Percentiles rank a stretch among this genome's conserved stretches.
Conservation (phyloP, 2,888 invertebrate genomes). For the Diarsia rubi region DNA sequence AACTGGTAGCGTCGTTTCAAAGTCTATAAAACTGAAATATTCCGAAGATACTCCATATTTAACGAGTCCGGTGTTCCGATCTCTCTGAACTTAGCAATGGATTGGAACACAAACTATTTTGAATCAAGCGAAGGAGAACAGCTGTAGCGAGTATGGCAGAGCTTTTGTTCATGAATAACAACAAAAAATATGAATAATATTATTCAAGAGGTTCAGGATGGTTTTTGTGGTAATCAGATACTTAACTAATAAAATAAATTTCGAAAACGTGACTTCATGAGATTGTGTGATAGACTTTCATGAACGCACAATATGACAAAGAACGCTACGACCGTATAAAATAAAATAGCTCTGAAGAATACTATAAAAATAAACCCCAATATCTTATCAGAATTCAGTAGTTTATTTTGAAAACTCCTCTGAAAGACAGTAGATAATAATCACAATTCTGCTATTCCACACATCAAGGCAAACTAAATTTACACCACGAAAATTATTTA, state of each 20-base stretch:
- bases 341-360: not conserved
- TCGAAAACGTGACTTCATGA: not conserved
- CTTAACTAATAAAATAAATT: not conserved
- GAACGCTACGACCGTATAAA: no score
- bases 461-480: constrained; percentile 44
- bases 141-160: constrained; percentile 13
- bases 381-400: not conserved
- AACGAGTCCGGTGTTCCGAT: constrained; percentile 50
- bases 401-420: constrained; percentile 1
- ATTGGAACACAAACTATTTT: constrained; percentile 58
- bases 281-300: not conserved
- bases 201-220: not conserved
- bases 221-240: not conserved
- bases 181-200: constrained; percentile 10
- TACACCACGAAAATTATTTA: constrained; percentile 27
- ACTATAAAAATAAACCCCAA: not conserved
- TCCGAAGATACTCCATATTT: constrained; percentile 57
- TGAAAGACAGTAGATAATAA: constrained; percentile 1
- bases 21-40: constrained; percentile 52
- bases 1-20: constrained; percentile 46
- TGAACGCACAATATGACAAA: not conserved
- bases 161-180: constrained; percentile 23
- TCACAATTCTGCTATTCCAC: not conserved
- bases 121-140: constrained; percentile 52
- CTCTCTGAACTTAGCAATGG: constrained; percentile 45